Evolutionary conservation across 2,888 invertebrate genomes (phyloP), one percentile per base, ranked within the genome.

Genomic region (Trachelus iudaicus): DNA sequence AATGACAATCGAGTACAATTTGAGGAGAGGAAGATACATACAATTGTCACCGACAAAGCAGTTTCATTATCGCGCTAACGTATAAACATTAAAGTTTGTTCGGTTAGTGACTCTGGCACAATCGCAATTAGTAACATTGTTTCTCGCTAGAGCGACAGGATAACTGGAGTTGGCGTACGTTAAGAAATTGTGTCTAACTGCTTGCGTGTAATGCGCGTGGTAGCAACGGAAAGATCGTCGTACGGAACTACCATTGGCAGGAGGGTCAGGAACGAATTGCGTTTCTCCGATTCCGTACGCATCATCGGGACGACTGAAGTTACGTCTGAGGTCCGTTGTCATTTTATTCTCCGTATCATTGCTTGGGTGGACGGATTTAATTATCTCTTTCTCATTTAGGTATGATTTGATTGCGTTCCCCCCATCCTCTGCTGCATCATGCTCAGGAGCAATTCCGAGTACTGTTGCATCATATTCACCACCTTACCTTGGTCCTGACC

Each of bases 371-470:
- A 87, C 85, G 80, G 81, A 83, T 78, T 83, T 84, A 4, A 56
- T 23, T 56, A 23, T 56, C 56, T 56, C 56, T 56, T 56, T 56
- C 23, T 9, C 2, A 56, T 56, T 56, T 88, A 90, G 79, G 88
- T 88, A 79, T 90, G 90, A 85, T 88, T 89, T 15, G 89, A 79
- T 81, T 88, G 90, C 68, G 88, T 85, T 69, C 88, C 86, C 79
- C 87, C 87, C 90, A 94, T 94, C 85, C 93, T 93, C 86, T 94
- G 94, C 86, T 94, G 94, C 90, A 94, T 93, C 92, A 94, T 92
- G 77, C 92, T 93, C 77, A 94, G 89, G 73, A 94, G 89, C 86
- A 94, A 92, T 82, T 94, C 94, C 15, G 94, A 93, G 87, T 94
- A 94, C 85, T 94, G 94, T 85, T 94, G 94, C 93, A 94, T 94